phyloP scores from a whole-genome alignment of 2,797 vertebrate species.

The Neomorphus geoffroyi region DNA sequence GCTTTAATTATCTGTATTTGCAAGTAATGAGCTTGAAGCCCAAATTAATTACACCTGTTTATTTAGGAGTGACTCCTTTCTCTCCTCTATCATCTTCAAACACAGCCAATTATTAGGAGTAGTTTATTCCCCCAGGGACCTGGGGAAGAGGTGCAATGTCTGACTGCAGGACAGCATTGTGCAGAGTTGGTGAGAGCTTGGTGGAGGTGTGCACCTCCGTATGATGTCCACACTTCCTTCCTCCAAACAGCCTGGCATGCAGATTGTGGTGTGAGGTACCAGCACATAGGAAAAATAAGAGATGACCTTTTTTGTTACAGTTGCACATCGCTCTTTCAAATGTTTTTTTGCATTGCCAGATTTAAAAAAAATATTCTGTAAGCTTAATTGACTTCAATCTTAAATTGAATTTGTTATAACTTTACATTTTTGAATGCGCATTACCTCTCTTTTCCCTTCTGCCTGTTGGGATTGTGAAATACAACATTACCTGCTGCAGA shows the following conservation, averaged over 20 bases:
- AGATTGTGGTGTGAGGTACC: not conserved
- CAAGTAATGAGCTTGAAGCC: not conserved
- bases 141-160: not conserved
- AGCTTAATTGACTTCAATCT: not conserved
- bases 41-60: not conserved
- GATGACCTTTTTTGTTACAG: not conserved
- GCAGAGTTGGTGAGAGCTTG: not conserved
- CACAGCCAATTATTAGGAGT: not conserved
- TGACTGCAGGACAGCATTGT: accelerated
- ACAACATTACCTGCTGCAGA: constrained; percentile 17
- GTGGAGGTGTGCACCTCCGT: not conserved
- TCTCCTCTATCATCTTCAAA: not conserved
- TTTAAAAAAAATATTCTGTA: not conserved
- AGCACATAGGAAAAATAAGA: not conserved
- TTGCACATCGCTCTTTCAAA: not conserved
- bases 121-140: not conserved
- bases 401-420: not conserved
- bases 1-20: not conserved
- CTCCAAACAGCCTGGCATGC: not conserved
- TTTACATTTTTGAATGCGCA: not conserved
- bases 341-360: not conserved
- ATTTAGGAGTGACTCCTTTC: not conserved
- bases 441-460: constrained; percentile 34
- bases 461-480: not conserved
- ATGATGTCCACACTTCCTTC: not conserved